Base-by-base conservation (phyloP, 2,888 invertebrate genomes). In the Agrotis clavis region DNA sequence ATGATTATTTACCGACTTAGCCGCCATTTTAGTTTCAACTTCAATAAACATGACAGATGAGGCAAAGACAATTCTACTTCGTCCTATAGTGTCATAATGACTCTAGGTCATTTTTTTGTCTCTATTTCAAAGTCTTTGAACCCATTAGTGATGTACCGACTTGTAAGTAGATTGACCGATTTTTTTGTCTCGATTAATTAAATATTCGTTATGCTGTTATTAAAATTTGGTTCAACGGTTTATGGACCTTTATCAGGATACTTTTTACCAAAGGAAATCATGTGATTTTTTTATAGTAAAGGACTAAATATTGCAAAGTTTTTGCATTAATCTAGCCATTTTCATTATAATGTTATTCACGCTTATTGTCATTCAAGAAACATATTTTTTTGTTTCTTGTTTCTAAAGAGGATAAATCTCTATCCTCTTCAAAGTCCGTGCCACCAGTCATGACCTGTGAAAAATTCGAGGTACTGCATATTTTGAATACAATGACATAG, bases 101-200 rank as follows among this genome's bases (percentile, higher is more conserved):
- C 59, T 71, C 45, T 78, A 83, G 84, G 84, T 83, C 68, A 81
- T 84, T 75, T 79, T 66, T 81, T 82, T 81, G 13, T 54, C 25
- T 41, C 35, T 41, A 41, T 30, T 59, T 35, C 21, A n/a, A 80
- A 76, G 83, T 80, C 77, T 63, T 70, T 82, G 51, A 77, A 71
- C 82, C 51, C 81, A 83, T 80, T 83, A 71, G 60, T 16, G 63
- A 19, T 72, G 62, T 74, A 48, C 35, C 13, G 48, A 61, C 7
- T 68, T 77, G 50, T 57, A 69, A 67, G 48, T 48, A 61, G 19
- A 50, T 67, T 67, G 48, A 56, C 45, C 57, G 71, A 13, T 50
- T 45, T 68, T 65, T 64, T 19, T 13, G 18, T 16, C 6, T n/a
- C 45, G 11, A 67, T 76, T 63, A 45, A 53, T 54, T 45, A 7